Conservation (phyloP, 2,888 invertebrate genomes). For the Diaperis boleti region DNA sequence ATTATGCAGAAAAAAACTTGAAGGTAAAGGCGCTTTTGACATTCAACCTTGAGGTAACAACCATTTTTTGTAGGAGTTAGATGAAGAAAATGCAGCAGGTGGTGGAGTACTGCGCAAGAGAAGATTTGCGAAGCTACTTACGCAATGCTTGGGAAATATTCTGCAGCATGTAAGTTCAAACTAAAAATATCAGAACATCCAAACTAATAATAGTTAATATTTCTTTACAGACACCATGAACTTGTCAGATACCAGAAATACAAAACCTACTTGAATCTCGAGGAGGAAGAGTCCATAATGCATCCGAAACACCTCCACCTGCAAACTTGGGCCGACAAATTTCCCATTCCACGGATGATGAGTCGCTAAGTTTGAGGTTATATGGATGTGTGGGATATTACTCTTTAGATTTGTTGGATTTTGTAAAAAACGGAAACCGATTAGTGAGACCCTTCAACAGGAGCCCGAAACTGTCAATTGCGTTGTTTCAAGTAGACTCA, state of each 20-base stretch:
- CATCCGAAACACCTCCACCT: constrained; percentile 76
- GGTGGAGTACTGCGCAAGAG: constrained; percentile 86
- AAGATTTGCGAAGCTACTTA: constrained; percentile 76
- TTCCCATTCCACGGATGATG: constrained; percentile 95
- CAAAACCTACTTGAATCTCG: constrained; percentile 67
- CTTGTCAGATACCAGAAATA: constrained; percentile 4
- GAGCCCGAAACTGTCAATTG: constrained; percentile 77
- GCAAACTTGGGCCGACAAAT: constrained; percentile 81
- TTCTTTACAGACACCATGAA: not conserved
- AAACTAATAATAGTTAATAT: not conserved
- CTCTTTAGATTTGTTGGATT: constrained; percentile 75
- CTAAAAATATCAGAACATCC: not conserved
- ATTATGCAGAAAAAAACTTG: constrained; percentile 63
- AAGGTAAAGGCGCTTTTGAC: constrained; percentile 56
- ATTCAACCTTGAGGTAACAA: too few species aligned
- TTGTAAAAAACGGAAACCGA: constrained; percentile 81
- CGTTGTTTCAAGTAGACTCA: too few species aligned
- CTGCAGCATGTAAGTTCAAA: constrained; percentile 51
- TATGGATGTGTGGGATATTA: constrained; percentile 93
- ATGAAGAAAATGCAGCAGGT: constrained; percentile 68
- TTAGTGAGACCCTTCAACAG: constrained; percentile 86
- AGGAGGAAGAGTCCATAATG: constrained; percentile 54
- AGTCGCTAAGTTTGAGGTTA: constrained; percentile 89
- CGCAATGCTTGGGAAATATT: constrained; percentile 58
- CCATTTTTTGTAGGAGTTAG: constrained; percentile 50